Conservation (phyloP, 1,140 invertebrate genomes). For the Globodera rostochiensis region DNA sequence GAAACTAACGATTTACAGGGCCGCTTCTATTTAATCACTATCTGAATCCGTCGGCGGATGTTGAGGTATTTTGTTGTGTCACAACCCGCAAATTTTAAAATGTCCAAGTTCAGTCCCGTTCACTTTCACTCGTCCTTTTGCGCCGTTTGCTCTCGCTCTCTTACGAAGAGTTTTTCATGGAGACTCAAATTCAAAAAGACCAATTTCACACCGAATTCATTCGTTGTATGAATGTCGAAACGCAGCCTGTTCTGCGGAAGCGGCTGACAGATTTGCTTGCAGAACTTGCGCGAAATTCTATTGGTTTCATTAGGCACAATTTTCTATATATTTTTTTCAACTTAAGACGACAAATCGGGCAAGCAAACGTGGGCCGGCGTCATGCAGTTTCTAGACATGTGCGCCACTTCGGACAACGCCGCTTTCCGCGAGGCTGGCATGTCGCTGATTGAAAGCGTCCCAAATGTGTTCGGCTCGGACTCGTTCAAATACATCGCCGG, state of each 20-base stretch:
- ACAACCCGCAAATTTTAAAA: background rate
- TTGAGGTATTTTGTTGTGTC: constrained; percentile 23
- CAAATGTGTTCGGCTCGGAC: constrained; percentile 93
- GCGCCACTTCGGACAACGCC: constrained; percentile 79
- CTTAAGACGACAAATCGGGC: constrained; percentile 81
- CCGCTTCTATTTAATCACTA: constrained; percentile 63
- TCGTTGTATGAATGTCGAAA: constrained; percentile 79
- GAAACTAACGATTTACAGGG: background rate
- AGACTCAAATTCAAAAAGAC: constrained; percentile 76
- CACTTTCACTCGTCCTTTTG: constrained; percentile 85
- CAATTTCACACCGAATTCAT: constrained; percentile 85
- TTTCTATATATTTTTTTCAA: constrained; percentile 7
- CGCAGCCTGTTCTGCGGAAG: constrained; percentile 75
- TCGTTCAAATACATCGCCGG: constrained; percentile 85
- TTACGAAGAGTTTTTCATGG: constrained; percentile 84
- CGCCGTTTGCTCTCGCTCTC: constrained; percentile 84
- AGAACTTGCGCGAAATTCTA: constrained; percentile 88
- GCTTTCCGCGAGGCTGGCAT: constrained; percentile 89
- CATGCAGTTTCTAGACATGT: constrained; percentile 91
- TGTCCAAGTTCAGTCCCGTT: constrained; percentile 70
- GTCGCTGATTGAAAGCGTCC: constrained; percentile 90
- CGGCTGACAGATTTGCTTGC: constrained; percentile 92
- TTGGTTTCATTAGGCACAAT: constrained; percentile 69
- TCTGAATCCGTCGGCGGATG: constrained; percentile 49
- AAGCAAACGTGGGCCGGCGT: constrained; percentile 96